Evolutionary conservation across 2,888 invertebrate genomes (phyloP).

Genomic region (Crocallis elinguaria): DNA sequence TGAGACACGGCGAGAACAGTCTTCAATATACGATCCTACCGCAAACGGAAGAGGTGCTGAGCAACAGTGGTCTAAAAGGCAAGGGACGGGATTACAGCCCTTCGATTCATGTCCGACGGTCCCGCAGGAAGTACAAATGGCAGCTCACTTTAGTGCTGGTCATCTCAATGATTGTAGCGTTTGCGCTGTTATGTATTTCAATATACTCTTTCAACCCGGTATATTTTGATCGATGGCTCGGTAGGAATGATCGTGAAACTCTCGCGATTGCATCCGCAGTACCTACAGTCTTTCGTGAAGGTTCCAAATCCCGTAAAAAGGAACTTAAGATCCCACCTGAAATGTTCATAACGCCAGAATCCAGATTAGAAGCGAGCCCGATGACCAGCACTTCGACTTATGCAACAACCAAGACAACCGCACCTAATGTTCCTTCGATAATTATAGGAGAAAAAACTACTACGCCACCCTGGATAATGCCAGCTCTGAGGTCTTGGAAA

Average conservation of each 20-base stretch:
- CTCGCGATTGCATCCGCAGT: constrained; percentile 49
- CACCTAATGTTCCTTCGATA: constrained; percentile 42
- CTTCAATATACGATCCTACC: constrained; percentile 90
- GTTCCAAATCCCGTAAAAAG: constrained; percentile 70
- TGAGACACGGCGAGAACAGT: constrained; percentile 89
- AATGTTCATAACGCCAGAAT: constrained; percentile 53
- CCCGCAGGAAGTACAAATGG: constrained; percentile 65
- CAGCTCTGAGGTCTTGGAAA: constrained; percentile 78
- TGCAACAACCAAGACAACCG: constrained; percentile 44
- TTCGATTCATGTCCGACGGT: constrained; percentile 72
- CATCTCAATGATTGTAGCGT: constrained; percentile 64
- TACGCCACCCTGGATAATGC: constrained; percentile 81
- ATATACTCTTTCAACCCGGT: constrained; percentile 60
- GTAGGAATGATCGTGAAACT: constrained; percentile 1
- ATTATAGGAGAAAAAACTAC: constrained; percentile 57
- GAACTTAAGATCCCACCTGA: constrained; percentile 66
- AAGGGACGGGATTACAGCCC: constrained; percentile 82
- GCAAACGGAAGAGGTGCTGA: constrained; percentile 88
- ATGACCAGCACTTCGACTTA: constrained; percentile 50
- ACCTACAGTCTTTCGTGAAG: constrained; percentile 60
- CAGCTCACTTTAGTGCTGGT: constrained; percentile 70
- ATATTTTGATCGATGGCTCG: constrained; percentile 30
- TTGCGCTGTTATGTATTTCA: constrained; percentile 40
- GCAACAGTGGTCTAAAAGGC: constrained; percentile 84
- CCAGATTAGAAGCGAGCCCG: constrained; percentile 57